A percentile compares a stretch with the other conserved stretches of the same genome.
phyloP scores from a whole-genome alignment of 2,113 vertebrate species.

The Melanerpes aurifrons region DNA sequence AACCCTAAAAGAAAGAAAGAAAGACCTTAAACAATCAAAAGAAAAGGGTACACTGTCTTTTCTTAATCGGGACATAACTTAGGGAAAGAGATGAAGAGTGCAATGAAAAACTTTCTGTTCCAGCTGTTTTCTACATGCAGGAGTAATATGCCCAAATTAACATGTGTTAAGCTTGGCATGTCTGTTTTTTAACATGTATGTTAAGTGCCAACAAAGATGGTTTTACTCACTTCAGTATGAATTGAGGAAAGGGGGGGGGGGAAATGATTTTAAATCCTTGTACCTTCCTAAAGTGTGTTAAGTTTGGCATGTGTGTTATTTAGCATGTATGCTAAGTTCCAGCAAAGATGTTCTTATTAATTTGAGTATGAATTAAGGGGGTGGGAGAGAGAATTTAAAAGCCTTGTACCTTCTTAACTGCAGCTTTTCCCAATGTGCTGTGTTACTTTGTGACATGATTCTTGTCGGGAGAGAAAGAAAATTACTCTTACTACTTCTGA shows the following conservation, averaged over 20 bases:
- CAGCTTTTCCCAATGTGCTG: neutral
- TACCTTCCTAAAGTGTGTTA: neutral
- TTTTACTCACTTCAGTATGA: neutral
- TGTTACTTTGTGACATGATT: neutral
- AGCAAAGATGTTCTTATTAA: neutral
- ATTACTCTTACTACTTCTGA: neutral
- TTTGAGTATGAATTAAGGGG: neutral
- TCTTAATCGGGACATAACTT: neutral
- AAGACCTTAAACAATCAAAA: neutral
- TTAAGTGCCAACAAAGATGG: neutral
- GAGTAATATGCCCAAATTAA: neutral
- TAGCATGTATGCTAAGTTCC: neutral
- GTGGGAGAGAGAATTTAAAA: neutral
- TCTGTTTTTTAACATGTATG: too few species aligned
- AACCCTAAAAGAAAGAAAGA: too few species aligned
- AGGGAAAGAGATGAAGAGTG: neutral
- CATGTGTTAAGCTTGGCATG: too few species aligned
- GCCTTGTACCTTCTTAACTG: neutral
- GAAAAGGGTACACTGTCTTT: neutral
- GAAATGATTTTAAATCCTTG: neutral
- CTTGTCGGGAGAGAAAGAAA: conserved; percentile 11
- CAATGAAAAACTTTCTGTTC: neutral
- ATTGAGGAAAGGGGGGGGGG: neutral
- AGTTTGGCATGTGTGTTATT: too few species aligned
- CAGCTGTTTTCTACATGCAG: neutral